A percentile compares a stretch with the other conserved stretches of the same genome.
phyloP scores from a whole-genome alignment of 2,113 vertebrate species.

The Emydocephalus ijimae region DNA sequence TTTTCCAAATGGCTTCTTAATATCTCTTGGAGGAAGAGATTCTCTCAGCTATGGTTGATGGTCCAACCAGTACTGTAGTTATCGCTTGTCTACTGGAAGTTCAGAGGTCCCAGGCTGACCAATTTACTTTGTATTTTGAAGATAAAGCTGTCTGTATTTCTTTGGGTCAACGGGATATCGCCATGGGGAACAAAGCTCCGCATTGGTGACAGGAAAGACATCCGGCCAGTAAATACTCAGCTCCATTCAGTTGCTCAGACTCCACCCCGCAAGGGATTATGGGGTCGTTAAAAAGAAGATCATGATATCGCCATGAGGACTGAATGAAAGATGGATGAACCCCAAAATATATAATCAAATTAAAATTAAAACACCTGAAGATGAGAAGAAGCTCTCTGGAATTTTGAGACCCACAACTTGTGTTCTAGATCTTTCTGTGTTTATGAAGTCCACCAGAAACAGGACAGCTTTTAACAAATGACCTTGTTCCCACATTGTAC shows the following conservation, averaged over 20 bases:
- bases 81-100: not conserved
- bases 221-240: too few species aligned
- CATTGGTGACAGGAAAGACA: too few species aligned
- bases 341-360: not conserved
- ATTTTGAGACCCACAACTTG: not conserved
- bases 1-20: not conserved
- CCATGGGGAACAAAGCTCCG: not conserved
- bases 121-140: not conserved
- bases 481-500: not conserved
- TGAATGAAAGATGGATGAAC: not conserved
- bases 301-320: not conserved
- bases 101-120: not conserved
- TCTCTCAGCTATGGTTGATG: not conserved
- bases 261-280: too few species aligned
- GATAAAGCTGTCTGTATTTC: not conserved
- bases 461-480: not conserved
- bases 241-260: too few species aligned
- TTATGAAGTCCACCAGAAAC: not conserved
- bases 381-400: not conserved
- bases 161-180: not conserved
- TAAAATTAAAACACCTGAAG: not conserved
- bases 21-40: not conserved
- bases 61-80: not conserved
- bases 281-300: too few species aligned
- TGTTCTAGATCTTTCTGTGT: not conserved